phyloP scores from a whole-genome alignment of 2,797 vertebrate genomes.

The Todus mexicanus region DNA sequence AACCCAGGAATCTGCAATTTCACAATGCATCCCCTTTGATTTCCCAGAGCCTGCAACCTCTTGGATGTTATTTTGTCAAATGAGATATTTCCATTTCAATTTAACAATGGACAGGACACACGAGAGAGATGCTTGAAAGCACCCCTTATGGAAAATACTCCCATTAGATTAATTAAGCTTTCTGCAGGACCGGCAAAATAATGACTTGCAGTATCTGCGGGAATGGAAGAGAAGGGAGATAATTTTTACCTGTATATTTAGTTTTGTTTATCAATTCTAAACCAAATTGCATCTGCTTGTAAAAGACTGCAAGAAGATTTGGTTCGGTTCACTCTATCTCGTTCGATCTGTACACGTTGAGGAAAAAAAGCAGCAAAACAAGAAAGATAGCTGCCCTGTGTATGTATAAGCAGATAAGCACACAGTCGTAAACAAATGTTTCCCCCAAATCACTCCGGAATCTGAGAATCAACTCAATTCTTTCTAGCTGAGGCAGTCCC shows the following conservation, averaged over 20 bases:
- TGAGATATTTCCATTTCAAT: neutral
- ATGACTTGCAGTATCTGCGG: neutral
- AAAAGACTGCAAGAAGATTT: neutral
- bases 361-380: neutral
- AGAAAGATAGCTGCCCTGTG: neutral
- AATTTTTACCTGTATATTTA: neutral
- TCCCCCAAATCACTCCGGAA: neutral
- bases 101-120: neutral
- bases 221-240: neutral
- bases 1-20: neutral
- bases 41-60: neutral
- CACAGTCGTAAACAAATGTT: neutral
- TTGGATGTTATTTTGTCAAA: neutral
- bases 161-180: conserved; percentile 35
- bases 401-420: neutral
- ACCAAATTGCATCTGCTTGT: neutral
- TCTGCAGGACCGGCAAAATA: neutral
- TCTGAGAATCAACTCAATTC: neutral
- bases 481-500: neutral
- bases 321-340: neutral
- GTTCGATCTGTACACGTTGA: neutral
- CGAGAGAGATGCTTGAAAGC: neutral
- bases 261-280: neutral
- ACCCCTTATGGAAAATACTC: neutral
- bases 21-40: neutral